Conservation (phyloP, 1,140 invertebrate species). For the Camponotus pennsylvanicus region DNA sequence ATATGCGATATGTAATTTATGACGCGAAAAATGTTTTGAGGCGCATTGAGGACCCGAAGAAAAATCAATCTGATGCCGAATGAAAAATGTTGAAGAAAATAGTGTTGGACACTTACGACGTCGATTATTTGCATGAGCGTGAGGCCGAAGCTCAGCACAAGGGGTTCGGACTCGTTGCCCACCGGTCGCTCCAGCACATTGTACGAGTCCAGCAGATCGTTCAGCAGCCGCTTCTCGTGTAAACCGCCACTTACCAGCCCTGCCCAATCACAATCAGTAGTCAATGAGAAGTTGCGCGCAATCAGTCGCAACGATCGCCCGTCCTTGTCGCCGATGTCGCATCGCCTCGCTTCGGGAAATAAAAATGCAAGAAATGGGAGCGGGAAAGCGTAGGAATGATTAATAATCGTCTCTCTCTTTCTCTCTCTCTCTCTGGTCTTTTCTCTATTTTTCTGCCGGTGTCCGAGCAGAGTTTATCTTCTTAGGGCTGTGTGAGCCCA, state of each 20-base stretch:
- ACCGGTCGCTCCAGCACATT: slow-evolving; percentile 99
- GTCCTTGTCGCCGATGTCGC: slow-evolving; percentile 62
- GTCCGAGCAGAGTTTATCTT: slow-evolving; percentile 54
- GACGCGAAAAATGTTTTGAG: neutral
- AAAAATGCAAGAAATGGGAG: slow-evolving; percentile 51
- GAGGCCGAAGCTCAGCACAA: slow-evolving; percentile 98
- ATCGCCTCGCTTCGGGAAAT: slow-evolving; percentile 61
- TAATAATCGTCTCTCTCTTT: slow-evolving; percentile 17
- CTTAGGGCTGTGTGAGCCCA: neutral
- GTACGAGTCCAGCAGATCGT: slow-evolving; percentile 97
- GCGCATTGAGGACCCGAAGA: neutral
- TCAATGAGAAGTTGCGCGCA: slow-evolving; percentile 67
- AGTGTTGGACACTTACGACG: slow-evolving; percentile 93
- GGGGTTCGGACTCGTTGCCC: slow-evolving; percentile 97
- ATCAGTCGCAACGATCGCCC: slow-evolving; percentile 70
- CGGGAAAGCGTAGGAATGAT: slow-evolving; percentile 52
- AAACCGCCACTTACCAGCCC: slow-evolving; percentile 90
- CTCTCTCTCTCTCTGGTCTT: slow-evolving; percentile 1
- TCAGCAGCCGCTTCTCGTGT: slow-evolving; percentile 97
- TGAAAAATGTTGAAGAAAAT: slow-evolving; percentile 33
- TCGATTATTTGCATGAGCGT: slow-evolving; percentile 99
- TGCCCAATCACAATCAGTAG: slow-evolving; percentile 83
- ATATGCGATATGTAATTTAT: neutral
- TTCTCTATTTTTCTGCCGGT: slow-evolving; percentile 9
- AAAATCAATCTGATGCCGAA: neutral